Conservation (phyloP, 2,113 vertebrate genomes). For the Chionodraco myersi region DNA sequence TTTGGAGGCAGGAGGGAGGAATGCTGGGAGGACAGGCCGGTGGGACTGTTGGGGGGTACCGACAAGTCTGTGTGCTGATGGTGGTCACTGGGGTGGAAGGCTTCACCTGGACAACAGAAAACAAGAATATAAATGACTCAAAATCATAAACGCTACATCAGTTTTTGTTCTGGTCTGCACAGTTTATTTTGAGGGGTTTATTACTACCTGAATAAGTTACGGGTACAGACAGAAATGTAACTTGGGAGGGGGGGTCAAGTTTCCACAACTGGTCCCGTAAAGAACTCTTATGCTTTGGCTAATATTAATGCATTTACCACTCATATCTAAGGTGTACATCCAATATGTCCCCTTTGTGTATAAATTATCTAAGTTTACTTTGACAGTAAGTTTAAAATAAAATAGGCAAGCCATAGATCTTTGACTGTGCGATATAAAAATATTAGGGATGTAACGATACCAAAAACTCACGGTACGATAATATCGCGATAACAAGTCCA, state of each 20-base stretch:
- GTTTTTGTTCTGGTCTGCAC: not conserved
- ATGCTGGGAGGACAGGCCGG: slow-evolving; percentile 91
- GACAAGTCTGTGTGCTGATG: slow-evolving; percentile 96
- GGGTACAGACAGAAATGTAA: no score
- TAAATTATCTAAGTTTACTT: no score
- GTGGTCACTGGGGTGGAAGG: slow-evolving; percentile 93
- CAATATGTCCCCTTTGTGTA: no score
- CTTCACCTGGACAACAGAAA: slow-evolving; percentile 81
- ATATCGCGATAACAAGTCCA: no score
- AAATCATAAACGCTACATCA: not conserved
- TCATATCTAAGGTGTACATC: not conserved
- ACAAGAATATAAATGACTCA: not conserved
- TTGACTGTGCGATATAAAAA: no score
- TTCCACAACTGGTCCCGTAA: no score
- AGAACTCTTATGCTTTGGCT: not conserved
- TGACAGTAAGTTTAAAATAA: no score
- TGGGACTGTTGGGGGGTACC: slow-evolving; percentile 97
- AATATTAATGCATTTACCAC: not conserved
- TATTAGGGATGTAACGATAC: no score
- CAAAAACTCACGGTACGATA: no score
- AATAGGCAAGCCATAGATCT: no score
- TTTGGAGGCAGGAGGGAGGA: slow-evolving; percentile 88
- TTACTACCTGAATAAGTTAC: not conserved
- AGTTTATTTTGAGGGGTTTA: not conserved
- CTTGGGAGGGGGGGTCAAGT: no score